These are phyloP conservation scores for Sycophaga agraensis DNA, from an alignment of 1,140 invertebrate genomes.

Conservation along the genomic window DNA sequence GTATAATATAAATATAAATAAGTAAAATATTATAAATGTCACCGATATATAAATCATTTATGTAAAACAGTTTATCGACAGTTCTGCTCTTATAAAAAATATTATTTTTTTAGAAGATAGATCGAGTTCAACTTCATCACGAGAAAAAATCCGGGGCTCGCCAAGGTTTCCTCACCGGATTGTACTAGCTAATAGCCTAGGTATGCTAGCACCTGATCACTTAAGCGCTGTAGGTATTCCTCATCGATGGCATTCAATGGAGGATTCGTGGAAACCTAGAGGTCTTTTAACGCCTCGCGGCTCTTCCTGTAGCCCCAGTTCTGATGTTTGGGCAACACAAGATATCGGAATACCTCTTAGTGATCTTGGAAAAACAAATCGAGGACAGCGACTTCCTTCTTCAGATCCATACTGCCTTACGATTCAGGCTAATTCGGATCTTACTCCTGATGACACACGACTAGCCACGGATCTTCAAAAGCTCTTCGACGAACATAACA, in stretches of 20 bases:
- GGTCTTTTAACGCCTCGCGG: slow-evolving; percentile 37
- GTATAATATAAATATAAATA: no score
- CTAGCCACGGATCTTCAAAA: slow-evolving; percentile 38
- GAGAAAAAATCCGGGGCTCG: slow-evolving; percentile 59
- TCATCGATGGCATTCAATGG: slow-evolving; percentile 63
- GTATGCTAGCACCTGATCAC: slow-evolving; percentile 49
- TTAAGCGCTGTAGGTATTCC: slow-evolving; percentile 29
- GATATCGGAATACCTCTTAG: slow-evolving; percentile 53
- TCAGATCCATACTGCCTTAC: slow-evolving; percentile 29
- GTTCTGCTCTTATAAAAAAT: no score
- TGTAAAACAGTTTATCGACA: no score
- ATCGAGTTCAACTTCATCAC: slow-evolving; percentile 45
- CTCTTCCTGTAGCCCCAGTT: slow-evolving; percentile 42
- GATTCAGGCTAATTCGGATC: slow-evolving; percentile 38
- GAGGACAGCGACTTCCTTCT: slow-evolving; percentile 38
- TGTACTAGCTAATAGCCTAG: slow-evolving; percentile 66
- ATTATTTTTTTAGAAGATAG: slow-evolving; percentile 19
- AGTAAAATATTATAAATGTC: no score
- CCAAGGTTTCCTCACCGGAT: slow-evolving; percentile 73
- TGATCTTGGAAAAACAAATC: slow-evolving; percentile 41
- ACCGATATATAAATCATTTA: no score
- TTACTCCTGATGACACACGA: slow-evolving; percentile 36
- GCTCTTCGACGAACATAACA: slow-evolving; percentile 36
- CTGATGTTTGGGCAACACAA: slow-evolving; percentile 54
- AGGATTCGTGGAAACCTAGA: slow-evolving; percentile 58